Conservation (phyloP, 2,797 vertebrate species). For the Sciurus carolinensis region DNA sequence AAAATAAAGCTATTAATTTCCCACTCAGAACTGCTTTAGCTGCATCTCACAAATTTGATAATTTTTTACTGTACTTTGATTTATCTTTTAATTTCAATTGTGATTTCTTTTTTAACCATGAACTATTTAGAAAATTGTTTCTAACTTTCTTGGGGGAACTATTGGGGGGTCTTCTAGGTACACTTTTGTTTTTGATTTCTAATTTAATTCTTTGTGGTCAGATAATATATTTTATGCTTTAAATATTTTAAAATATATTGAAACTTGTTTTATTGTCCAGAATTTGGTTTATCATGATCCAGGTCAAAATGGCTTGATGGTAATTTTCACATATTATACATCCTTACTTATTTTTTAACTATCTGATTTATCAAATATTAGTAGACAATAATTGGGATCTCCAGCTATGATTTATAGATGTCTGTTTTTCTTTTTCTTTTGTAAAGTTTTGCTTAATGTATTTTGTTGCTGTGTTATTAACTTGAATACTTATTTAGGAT, state of each 20-base stretch:
- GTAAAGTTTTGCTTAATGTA: not conserved
- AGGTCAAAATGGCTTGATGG: not conserved
- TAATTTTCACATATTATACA: constrained; percentile 21
- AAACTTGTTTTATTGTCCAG: constrained; percentile 6
- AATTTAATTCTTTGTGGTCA: not conserved
- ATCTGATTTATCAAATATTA: not conserved
- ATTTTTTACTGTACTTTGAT: not conserved
- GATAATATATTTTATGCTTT: not conserved
- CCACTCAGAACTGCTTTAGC: not conserved
- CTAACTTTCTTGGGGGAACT: constrained; percentile 7
- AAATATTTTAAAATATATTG: constrained; percentile 5
- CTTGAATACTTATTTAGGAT: not conserved
- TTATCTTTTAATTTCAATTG: constrained; percentile 12
- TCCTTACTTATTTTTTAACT: not conserved
- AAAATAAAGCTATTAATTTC: constrained; percentile 22
- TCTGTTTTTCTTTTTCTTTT: not conserved
- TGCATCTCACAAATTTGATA: constrained; percentile 3
- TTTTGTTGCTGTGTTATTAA: not conserved
- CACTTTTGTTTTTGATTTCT: constrained; percentile 8
- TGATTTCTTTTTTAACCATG: not conserved
- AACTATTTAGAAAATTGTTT: not conserved
- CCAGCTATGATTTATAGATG: not conserved
- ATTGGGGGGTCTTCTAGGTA: not conserved
- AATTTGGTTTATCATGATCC: not conserved
- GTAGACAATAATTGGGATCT: not conserved